Evolutionary conservation across 2,888 invertebrate species (phyloP), one percentile per base, ranked within the genome.

Genomic region (Torymus auratus): DNA sequence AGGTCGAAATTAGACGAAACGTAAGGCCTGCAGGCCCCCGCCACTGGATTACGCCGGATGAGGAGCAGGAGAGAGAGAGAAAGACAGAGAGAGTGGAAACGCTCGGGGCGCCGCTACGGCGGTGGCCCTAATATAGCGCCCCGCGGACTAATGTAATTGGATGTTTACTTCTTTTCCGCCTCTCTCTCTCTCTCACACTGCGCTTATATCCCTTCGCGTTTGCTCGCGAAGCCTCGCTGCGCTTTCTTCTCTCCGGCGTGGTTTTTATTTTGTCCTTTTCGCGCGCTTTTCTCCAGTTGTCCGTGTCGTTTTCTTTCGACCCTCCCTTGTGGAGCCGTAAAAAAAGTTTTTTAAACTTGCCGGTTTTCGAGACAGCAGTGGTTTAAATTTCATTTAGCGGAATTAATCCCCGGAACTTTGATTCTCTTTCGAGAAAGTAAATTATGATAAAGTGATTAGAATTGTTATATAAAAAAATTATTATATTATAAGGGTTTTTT

Each of bases 111-210:
- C 17, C 20, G 11, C 50, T 7, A 7, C 14, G 2, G 28, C 62
- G 20, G 56, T 14, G 15, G 23, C 69, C 50, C 41, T 41, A 41
- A 41, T 74, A 62, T 67, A 72, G 15, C 52, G 55, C 4, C 61
- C 53, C 61, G 13, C 67, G 20, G 79, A 79, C 82, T 82, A 82
- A 82, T 82, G 79, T 82, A 82, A 82, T 82, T 82, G 79, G 79
- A 79, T 82, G 79, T 81, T 81, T 79, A 68, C 79, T 81, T 81
- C 74, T 78, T 78, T 74, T 69, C 72, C 69, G 53, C 50, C 23
- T 55, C 28, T 55, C 64, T 69, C 28, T 55, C 64, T 53, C n/a
- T 53, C 52, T 72, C 20, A 41, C 41, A 7, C 41, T 41, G 41
- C 41, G 41, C 41, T 41, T 41, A 41, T 72, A 61, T 50, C 28